A percentile compares a stretch with the other conserved stretches of the same genome.
These are phyloP conservation scores for Bostrychus sinensis DNA, from an alignment of 2,113 vertebrate species.

Conservation along the genomic window DNA sequence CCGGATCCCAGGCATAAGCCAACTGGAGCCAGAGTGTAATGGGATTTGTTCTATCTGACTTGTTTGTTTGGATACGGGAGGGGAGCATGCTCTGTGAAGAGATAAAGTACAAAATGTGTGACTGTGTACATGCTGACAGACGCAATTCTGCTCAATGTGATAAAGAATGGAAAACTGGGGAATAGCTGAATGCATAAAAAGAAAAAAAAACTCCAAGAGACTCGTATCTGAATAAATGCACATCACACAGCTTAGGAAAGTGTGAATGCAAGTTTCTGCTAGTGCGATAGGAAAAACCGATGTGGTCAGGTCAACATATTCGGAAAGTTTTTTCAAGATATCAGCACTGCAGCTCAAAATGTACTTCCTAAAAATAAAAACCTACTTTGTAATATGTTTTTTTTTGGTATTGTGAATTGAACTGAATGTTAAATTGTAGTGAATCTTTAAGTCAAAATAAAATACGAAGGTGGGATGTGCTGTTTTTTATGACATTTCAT, in stretches of 20 bases:
- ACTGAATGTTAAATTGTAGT: too few species aligned
- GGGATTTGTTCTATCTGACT: constrained; percentile 56
- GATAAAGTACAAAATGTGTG: constrained; percentile 30
- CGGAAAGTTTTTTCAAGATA: not conserved
- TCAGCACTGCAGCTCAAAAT: not conserved
- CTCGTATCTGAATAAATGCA: constrained; percentile 18
- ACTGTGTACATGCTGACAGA: constrained; percentile 25
- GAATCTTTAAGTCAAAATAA: too few species aligned
- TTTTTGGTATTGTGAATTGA: too few species aligned
- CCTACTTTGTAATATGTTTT: too few species aligned
- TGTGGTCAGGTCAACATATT: not conserved
- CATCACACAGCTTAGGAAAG: not conserved
- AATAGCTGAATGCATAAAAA: constrained; percentile 8
- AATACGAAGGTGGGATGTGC: too few species aligned
- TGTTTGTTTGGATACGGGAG: constrained; percentile 52
- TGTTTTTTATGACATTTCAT: too few species aligned
- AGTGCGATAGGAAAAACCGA: not conserved
- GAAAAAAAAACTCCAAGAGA: not conserved
- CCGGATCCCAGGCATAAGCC: constrained; percentile 20
- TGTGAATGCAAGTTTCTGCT: not conserved
- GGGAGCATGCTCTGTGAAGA: constrained; percentile 22
- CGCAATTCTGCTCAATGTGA: constrained; percentile 18
- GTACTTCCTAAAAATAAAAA: too few species aligned
- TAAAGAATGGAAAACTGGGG: constrained; percentile 22
- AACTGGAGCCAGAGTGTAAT: constrained; percentile 43